Evolutionary conservation across 2,113 vertebrate species (phyloP).

Genomic region (Pachyramphus minor): DNA sequence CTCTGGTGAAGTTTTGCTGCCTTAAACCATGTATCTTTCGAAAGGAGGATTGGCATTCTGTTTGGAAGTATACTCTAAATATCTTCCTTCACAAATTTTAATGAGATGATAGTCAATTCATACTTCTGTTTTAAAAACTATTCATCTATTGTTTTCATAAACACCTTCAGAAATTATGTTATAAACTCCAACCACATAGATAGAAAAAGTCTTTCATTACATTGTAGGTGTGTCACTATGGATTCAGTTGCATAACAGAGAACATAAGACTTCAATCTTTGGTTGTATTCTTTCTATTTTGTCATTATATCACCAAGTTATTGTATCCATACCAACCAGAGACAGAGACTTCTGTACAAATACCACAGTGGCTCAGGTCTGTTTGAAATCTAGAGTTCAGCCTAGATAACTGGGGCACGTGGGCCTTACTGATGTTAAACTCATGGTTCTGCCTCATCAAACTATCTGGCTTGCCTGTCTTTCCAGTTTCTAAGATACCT

Average conservation of each 20-base stretch:
- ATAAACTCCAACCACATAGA: not conserved
- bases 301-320: not conserved
- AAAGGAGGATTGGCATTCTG: not conserved
- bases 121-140: not conserved
- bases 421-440: not conserved
- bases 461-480: not conserved
- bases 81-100: not conserved
- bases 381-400: not conserved
- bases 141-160: not conserved
- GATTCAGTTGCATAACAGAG: not conserved
- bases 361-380: not conserved
- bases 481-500: not conserved
- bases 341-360: not conserved
- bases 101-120: not conserved
- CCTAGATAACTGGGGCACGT: rapidly evolving
- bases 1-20: not conserved
- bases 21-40: not conserved
- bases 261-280: not conserved
- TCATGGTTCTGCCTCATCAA: rapidly evolving
- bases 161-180: not conserved
- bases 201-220: not conserved
- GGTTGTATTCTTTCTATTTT: not conserved
- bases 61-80: not conserved
- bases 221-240: rapidly evolving
- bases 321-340: not conserved